These are phyloP conservation scores for Turdus rufiventris DNA, from an alignment of 2,113 vertebrate species.

Conservation along the genomic window DNA sequence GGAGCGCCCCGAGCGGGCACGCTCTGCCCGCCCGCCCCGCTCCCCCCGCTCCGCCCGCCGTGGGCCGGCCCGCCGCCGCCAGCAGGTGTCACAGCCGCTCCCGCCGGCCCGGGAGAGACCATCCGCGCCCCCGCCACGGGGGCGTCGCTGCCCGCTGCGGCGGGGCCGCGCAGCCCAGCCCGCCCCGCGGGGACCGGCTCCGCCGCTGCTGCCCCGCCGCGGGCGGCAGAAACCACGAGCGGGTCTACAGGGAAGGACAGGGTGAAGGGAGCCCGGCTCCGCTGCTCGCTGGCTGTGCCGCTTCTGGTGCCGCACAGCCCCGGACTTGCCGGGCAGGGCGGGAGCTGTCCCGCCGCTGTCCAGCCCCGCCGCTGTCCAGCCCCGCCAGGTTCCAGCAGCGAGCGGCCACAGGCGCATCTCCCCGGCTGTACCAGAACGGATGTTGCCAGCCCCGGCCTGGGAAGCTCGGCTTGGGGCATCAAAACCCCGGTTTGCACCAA, in stretches of 20 bases:
- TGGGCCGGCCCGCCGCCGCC: no score
- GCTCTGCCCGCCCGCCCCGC: no score
- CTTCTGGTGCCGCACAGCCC: background rate
- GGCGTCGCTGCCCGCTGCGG: background rate
- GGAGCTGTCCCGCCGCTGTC: background rate
- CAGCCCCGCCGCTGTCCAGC: background rate
- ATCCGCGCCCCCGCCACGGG: no score
- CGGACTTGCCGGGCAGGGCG: background rate
- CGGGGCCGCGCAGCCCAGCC: background rate
- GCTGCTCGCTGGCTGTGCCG: rapidly evolving
- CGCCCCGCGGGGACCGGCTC: background rate
- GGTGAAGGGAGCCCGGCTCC: background rate
- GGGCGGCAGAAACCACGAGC: no score
- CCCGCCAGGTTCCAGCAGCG: background rate
- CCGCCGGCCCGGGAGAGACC: no score
- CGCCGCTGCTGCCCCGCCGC: background rate
- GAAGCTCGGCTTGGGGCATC: background rate
- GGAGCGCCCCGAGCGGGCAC: no score
- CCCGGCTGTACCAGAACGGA: rapidly evolving
- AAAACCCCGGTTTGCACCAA: background rate
- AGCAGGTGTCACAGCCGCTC: no score
- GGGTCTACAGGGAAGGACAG: rapidly evolving
- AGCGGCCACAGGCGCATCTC: background rate
- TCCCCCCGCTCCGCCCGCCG: no score
- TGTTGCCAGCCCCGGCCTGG: background rate